Conservation (phyloP, 2,797 vertebrate species). For the Falco concolor region DNA sequence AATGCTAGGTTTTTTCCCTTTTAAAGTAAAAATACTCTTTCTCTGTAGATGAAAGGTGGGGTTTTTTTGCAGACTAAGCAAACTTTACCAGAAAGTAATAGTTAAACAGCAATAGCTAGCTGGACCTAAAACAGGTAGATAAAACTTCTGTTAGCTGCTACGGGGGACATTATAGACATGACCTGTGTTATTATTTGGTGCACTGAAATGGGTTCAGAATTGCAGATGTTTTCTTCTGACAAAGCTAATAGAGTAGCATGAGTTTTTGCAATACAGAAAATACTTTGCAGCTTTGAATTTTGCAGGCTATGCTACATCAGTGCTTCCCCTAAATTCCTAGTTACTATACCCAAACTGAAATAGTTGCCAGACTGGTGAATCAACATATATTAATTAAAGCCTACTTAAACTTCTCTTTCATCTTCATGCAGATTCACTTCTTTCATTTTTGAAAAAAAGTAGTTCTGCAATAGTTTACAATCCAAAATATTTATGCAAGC, state of each 20-base stretch:
- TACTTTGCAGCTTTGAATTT: background rate
- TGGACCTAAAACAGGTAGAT: background rate
- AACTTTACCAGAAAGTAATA: background rate
- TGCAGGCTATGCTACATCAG: background rate
- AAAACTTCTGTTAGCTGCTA: background rate
- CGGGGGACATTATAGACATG: background rate
- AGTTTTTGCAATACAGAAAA: background rate
- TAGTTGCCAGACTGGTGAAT: background rate
- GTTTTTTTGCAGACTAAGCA: background rate
- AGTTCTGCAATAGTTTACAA: background rate
- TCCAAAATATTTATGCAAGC: slow-evolving; percentile 33
- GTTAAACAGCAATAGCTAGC: background rate
- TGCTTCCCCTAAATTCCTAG: background rate
- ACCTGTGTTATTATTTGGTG: background rate
- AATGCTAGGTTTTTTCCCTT: background rate
- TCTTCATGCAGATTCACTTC: background rate
- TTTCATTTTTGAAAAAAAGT: slow-evolving; percentile 2
- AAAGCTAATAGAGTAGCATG: background rate
- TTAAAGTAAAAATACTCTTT: background rate
- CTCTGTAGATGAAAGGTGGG: background rate
- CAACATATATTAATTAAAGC: background rate
- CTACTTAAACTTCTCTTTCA: background rate
- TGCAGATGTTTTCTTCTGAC: background rate
- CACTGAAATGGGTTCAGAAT: background rate
- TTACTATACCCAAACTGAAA: background rate